Conservation (phyloP, 2,888 invertebrate species). For the Lasius fuliginosus region DNA sequence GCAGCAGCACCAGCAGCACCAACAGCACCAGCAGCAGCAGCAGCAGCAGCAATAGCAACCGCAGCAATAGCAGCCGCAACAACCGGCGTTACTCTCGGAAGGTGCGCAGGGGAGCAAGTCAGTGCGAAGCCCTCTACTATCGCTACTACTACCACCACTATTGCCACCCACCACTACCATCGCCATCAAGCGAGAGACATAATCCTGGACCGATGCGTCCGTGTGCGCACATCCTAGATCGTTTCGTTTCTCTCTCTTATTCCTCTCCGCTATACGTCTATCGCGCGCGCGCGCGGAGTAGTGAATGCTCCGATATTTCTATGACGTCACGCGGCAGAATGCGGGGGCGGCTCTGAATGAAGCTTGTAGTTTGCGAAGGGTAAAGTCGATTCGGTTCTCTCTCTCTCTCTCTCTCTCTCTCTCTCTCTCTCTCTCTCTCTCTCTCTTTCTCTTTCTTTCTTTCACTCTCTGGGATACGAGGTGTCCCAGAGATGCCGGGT, state of each 20-base stretch:
- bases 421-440: neutral
- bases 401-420: neutral
- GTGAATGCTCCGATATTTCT: conserved; percentile 68
- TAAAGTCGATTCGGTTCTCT: conserved; percentile 15
- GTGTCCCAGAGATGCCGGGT: neutral
- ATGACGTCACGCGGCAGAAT: conserved; percentile 77
- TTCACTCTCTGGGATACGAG: neutral
- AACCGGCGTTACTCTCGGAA: neutral
- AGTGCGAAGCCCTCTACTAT: conserved; percentile 36
- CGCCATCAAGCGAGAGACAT: neutral
- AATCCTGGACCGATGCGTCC: neutral
- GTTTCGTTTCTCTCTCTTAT: conserved; percentile 23
- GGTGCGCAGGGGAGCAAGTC: conserved; percentile 21
- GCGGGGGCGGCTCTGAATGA: conserved; percentile 73
- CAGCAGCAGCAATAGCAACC: conserved; percentile 33
- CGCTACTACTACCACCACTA: neutral
- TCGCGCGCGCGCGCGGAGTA: conserved; percentile 12
- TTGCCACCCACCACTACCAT: neutral
- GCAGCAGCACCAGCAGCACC: conserved; percentile 36
- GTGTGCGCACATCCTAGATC: conserved; percentile 20
- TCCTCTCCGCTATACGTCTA: conserved; percentile 15
- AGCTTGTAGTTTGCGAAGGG: conserved; percentile 40
- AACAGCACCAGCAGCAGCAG: conserved; percentile 49
- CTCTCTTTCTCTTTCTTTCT: neutral
- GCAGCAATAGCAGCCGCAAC: conserved; percentile 9